These are phyloP conservation scores for Chymomyza caudatula DNA, from an alignment of 2,888 invertebrate species.

Conservation along the genomic window DNA sequence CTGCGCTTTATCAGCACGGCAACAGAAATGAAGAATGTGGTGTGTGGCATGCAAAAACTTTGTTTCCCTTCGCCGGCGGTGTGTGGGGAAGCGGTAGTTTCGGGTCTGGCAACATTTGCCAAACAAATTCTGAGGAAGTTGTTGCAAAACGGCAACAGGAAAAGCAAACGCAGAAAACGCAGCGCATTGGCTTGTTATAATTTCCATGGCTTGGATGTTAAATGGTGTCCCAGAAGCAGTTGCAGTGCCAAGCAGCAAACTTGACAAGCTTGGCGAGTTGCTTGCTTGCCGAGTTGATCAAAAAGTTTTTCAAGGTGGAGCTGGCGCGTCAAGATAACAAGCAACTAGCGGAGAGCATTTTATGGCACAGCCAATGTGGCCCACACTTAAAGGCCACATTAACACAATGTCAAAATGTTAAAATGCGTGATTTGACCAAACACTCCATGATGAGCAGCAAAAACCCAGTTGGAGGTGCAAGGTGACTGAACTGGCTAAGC, in stretches of 20 bases:
- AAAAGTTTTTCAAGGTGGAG: constrained; percentile 48
- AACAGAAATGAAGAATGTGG: neutral
- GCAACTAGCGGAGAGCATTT: constrained; percentile 7
- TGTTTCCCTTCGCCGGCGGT: neutral
- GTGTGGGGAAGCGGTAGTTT: neutral
- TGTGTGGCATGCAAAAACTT: constrained; percentile 43
- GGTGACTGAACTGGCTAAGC: constrained; percentile 7
- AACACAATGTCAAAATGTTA: constrained; percentile 70
- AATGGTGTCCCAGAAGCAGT: neutral
- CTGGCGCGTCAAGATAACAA: constrained; percentile 25
- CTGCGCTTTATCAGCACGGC: neutral
- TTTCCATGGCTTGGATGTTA: constrained; percentile 3
- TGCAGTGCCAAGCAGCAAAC: too few relatives aligned
- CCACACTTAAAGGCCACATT: constrained; percentile 61
- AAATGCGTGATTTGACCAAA: constrained; percentile 65
- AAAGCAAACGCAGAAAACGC: constrained; percentile 38
- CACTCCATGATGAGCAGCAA: constrained; percentile 1
- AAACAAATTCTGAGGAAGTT: constrained; percentile 67
- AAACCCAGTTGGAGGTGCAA: neutral
- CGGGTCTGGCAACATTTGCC: constrained; percentile 54
- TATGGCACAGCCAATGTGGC: constrained; percentile 7
- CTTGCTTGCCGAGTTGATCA: constrained; percentile 48
- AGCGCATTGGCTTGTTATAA: constrained; percentile 14
- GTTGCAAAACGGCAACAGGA: constrained; percentile 58
- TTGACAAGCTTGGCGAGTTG: neutral